These are phyloP conservation scores for Laothoe populi DNA, from an alignment of 2,888 invertebrate species.

Conservation along the genomic window DNA sequence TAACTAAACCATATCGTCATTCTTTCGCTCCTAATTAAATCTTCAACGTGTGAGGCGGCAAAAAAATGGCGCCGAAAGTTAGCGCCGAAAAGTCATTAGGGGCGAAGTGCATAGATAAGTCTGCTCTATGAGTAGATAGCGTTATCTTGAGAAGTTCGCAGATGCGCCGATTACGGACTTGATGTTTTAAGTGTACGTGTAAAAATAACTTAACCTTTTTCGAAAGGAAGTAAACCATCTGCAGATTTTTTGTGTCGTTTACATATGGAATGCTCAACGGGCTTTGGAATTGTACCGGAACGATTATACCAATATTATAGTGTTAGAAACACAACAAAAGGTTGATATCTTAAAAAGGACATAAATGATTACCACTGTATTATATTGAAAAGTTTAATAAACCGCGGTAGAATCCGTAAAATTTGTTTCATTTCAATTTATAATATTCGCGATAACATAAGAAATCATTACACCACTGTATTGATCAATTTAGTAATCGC, in stretches of 20 bases:
- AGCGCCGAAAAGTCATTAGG: slow-evolving; percentile 63
- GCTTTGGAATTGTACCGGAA: too few species aligned
- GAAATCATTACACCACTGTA: too few species aligned
- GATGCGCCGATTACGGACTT: slow-evolving; percentile 47
- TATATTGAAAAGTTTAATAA: too few species aligned
- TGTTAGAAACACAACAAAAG: too few species aligned
- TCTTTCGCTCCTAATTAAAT: slow-evolving; percentile 51
- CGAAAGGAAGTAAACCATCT: slow-evolving; percentile 30
- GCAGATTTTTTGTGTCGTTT: slow-evolving; percentile 8
- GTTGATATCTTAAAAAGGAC: too few species aligned
- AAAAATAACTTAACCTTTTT: not conserved
- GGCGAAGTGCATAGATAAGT: slow-evolving; percentile 60
- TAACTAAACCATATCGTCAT: not conserved
- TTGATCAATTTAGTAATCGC: too few species aligned
- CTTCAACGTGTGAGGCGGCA: slow-evolving; percentile 64
- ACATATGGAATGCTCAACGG: too few species aligned
- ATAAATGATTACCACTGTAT: too few species aligned
- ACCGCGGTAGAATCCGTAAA: too few species aligned
- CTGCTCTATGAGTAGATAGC: slow-evolving; percentile 45
- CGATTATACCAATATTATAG: too few species aligned
- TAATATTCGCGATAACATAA: too few species aligned
- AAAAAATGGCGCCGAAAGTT: slow-evolving; percentile 68
- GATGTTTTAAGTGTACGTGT: slow-evolving; percentile 7
- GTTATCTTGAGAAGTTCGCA: slow-evolving; percentile 53
- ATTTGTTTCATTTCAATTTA: too few species aligned